Evolutionary conservation across 1,140 invertebrate species (phyloP).

Genomic region (Zaprionus ghesquierei): DNA sequence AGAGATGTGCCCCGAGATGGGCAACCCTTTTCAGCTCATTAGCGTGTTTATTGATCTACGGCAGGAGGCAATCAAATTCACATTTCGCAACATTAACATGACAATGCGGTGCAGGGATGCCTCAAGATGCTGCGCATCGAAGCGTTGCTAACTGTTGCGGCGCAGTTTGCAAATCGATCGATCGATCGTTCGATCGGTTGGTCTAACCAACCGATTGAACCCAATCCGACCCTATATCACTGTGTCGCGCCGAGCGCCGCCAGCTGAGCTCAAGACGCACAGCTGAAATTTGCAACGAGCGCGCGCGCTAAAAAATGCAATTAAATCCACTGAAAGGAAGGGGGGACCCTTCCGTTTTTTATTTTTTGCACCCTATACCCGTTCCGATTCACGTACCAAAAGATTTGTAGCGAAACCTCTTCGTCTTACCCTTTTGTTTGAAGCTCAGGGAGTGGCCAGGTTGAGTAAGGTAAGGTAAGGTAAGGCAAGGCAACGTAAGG

Average conservation of each 20-base stretch:
- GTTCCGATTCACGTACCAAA: slow-evolving; percentile 30
- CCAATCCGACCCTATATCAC: slow-evolving; percentile 41
- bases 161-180: slow-evolving; percentile 53
- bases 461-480: slow-evolving; percentile 67
- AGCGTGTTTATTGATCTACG: slow-evolving; percentile 66
- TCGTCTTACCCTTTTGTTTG: slow-evolving; percentile 37
- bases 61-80: slow-evolving; percentile 74
- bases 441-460: slow-evolving; percentile 51
- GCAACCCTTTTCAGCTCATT: slow-evolving; percentile 61
- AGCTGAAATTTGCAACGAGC: slow-evolving; percentile 75
- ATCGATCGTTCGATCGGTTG: slow-evolving; percentile 43
- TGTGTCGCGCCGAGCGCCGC: slow-evolving; percentile 24
- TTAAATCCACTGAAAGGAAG: slow-evolving; percentile 53
- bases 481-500: slow-evolving; percentile 47
- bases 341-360: slow-evolving; percentile 24
- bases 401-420: slow-evolving; percentile 78
- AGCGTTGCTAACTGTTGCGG: slow-evolving; percentile 63
- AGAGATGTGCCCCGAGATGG: not conserved
- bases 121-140: slow-evolving; percentile 29
- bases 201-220: slow-evolving; percentile 7
- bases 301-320: slow-evolving; percentile 79
- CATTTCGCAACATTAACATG: slow-evolving; percentile 76
- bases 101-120: slow-evolving; percentile 44
- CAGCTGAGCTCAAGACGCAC: slow-evolving; percentile 42
- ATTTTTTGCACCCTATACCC: slow-evolving; percentile 22